These are phyloP conservation scores for Caracal caracal DNA, from an alignment of 2,113 vertebrate genomes.

Conservation along the genomic window DNA sequence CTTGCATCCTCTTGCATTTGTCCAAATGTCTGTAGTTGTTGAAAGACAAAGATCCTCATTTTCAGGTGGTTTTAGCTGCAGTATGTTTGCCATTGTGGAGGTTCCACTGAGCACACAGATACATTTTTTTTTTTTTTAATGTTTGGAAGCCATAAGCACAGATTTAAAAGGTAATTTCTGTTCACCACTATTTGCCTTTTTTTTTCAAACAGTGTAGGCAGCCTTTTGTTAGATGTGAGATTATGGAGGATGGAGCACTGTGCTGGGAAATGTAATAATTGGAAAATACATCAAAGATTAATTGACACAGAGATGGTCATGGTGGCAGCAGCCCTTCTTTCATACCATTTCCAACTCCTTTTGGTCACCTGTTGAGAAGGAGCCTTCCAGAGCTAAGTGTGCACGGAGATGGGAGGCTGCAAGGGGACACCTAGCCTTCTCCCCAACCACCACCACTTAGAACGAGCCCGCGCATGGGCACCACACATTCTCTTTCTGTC, in stretches of 20 bases:
- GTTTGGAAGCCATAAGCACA: neutral
- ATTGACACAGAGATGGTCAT: neutral
- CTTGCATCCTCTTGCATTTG: neutral
- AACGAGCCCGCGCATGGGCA: fast-evolving
- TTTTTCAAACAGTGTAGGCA: neutral
- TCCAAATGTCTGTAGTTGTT: neutral
- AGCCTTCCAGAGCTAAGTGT: neutral
- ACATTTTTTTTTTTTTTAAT: neutral
- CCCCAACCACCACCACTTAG: neutral
- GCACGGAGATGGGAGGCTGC: neutral
- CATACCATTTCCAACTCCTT: neutral
- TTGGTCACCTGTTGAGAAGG: neutral
- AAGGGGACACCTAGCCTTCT: neutral
- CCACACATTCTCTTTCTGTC: fast-evolving
- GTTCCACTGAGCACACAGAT: neutral
- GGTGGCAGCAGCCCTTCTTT: neutral
- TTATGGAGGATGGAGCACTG: neutral
- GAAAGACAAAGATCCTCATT: neutral
- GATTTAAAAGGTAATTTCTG: neutral
- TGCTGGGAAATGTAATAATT: neutral
- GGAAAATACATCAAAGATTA: neutral
- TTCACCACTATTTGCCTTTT: neutral
- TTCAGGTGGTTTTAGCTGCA: neutral
- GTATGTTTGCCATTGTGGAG: neutral
- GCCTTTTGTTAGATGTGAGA: neutral